Base-by-base conservation (phyloP, 2,113 vertebrate genomes). In the Antigone vipio region DNA sequence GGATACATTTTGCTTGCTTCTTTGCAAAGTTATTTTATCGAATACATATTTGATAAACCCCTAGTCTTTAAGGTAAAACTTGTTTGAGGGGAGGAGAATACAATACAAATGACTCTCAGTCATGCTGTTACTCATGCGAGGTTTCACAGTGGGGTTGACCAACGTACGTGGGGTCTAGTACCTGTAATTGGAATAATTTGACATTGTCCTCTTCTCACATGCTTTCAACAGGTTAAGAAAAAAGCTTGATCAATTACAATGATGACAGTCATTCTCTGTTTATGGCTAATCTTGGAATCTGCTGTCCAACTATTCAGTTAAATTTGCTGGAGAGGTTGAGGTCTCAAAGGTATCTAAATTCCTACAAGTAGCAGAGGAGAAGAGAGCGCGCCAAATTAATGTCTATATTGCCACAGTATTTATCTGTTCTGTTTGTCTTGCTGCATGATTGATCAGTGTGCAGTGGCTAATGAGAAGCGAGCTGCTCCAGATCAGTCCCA, bases 81-180 rank as follows among this genome's bases (percentile, higher is more conserved):
- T n/a, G 5, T 58, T n/a, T 81, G 26, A 84, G 44, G 77, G 44
- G 64, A 67, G 23, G 4, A 5, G 15, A 66, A n/a, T 53, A 38
- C 35, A 30, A 13, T 15, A 47, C 22, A 35, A 45, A 66, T 45
- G 17, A 30, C 32, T 58, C 38, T 58, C 45, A 21, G 9, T 49
- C 35, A 32, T 1, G 0, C 24, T 79, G 24, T 23, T 74, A 40
- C 29, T 88, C 22, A 66, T 10, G 22, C 20, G 45, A 55, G 17
- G 6, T 77, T 92, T 95, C 38, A 55, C 35, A 42, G 24, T 45
- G 29, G 3, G 49, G 62, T 4, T 80, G 74, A 14, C 30, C 34
- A 88, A 3, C 2, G 6, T 3, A 27, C 2, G 0, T 52, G 40
- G 15, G 5, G 12, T 68, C 34, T 24, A 44, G 3, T 15, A 56